phyloP scores from a whole-genome alignment of 2,888 invertebrate genomes.

The Fissipunctia ypsillon region DNA sequence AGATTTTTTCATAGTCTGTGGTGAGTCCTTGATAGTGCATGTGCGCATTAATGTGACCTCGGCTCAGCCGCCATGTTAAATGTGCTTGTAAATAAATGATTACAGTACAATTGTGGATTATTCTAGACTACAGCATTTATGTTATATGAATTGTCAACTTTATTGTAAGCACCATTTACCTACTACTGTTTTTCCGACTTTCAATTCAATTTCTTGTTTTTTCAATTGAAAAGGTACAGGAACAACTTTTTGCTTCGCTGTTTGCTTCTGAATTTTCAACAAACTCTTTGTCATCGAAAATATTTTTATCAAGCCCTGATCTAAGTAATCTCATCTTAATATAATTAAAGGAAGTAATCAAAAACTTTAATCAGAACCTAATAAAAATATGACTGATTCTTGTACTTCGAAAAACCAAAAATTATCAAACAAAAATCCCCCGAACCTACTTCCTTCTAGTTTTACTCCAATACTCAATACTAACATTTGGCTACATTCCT shows the following conservation, averaged over 20 bases:
- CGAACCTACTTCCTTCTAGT: not conserved
- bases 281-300: not conserved
- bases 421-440: not conserved
- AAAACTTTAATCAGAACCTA: not conserved
- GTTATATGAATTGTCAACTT: not conserved
- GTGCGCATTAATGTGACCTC: slow-evolving; percentile 57
- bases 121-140: slow-evolving; percentile 20
- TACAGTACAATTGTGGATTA: slow-evolving; percentile 40
- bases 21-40: slow-evolving; percentile 57
- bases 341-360: too few relatives aligned
- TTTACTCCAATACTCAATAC: slow-evolving; percentile 5
- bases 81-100: slow-evolving; percentile 44
- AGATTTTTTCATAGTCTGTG: slow-evolving; percentile 41
- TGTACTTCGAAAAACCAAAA: not conserved
- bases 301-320: not conserved
- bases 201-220: not conserved
- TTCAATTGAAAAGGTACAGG: not conserved
- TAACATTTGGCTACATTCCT: slow-evolving; percentile 42
- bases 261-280: not conserved
- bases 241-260: not conserved
- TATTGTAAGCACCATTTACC: not conserved
- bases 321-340: too few relatives aligned
- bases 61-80: slow-evolving; percentile 33
- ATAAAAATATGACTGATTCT: not conserved
- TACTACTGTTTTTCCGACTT: not conserved